Percentiles rank a stretch among this genome's conserved stretches.
Evolutionary conservation across 2,797 vertebrate species (phyloP).

Genomic region (Onychomys torridus): DNA sequence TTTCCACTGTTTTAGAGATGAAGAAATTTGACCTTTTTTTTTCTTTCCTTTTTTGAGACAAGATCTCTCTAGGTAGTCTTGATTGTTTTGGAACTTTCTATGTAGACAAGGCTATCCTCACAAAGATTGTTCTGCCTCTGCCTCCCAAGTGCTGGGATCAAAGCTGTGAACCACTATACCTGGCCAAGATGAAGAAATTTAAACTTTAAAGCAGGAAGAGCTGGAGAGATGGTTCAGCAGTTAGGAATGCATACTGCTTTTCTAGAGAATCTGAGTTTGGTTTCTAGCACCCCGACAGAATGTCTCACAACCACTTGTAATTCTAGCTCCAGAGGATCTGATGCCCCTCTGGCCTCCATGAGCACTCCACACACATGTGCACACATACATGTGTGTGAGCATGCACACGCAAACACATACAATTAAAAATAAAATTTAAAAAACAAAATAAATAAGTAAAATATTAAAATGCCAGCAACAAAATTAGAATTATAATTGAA

Average conservation of each 20-base stretch:
- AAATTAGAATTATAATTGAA: conserved; percentile 29
- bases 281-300: background rate
- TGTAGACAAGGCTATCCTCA: background rate
- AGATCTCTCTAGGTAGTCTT: background rate
- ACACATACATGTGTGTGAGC: background rate
- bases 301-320: background rate
- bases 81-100: background rate
- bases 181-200: conserved; percentile 8
- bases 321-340: background rate
- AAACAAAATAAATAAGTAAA: background rate
- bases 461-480: background rate
- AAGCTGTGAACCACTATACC: background rate
- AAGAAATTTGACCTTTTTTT: conserved; percentile 31
- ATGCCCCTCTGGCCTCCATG: background rate
- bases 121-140: background rate
- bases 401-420: background rate
- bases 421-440: background rate
- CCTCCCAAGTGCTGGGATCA: background rate
- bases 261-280: background rate
- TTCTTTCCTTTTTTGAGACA: background rate
- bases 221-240: background rate
- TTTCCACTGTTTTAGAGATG: conserved; percentile 56
- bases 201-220: background rate
- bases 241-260: background rate
- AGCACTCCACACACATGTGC: background rate